Evolutionary conservation across 2,113 vertebrate species (phyloP).

Genomic region (Apaloderma vittatum): DNA sequence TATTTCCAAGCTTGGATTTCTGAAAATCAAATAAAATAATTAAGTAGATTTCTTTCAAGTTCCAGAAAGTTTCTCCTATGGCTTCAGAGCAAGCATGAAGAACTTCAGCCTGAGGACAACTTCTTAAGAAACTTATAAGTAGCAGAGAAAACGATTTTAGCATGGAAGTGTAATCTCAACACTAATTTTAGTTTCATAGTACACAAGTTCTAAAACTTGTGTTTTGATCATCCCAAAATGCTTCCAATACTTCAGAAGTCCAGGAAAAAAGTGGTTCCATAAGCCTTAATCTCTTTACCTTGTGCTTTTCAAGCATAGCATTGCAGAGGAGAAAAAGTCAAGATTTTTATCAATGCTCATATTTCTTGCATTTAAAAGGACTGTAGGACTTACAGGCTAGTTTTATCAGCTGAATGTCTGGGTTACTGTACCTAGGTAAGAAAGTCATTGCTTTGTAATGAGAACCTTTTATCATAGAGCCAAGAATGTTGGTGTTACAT

Average conservation of each 20-base stretch:
- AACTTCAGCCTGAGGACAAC: conserved; percentile 8
- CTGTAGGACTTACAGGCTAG: background rate
- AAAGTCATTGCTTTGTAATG: background rate
- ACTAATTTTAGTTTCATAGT: background rate
- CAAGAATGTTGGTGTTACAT: fast-evolving
- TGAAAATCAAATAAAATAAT: conserved; percentile 36
- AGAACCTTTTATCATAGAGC: background rate
- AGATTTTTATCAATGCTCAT: background rate
- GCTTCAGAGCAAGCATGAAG: background rate
- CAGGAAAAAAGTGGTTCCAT: background rate
- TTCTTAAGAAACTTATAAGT: background rate
- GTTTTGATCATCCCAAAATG: conserved; percentile 3
- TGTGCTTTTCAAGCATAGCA: too few species aligned
- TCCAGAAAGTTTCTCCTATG: background rate
- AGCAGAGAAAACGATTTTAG: conserved; percentile 3
- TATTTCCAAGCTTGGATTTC: background rate
- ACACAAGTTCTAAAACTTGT: background rate
- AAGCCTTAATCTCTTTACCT: background rate
- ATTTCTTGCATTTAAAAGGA: background rate
- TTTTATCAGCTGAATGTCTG: background rate
- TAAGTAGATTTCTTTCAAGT: conserved; percentile 32
- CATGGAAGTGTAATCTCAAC: conserved; percentile 19
- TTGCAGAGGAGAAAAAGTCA: background rate
- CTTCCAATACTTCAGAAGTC: conserved; percentile 13
- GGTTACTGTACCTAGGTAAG: background rate